These are phyloP conservation scores for Girardia tigrina DNA, from an alignment of 2,888 invertebrate species.

Conservation along the genomic window DNA sequence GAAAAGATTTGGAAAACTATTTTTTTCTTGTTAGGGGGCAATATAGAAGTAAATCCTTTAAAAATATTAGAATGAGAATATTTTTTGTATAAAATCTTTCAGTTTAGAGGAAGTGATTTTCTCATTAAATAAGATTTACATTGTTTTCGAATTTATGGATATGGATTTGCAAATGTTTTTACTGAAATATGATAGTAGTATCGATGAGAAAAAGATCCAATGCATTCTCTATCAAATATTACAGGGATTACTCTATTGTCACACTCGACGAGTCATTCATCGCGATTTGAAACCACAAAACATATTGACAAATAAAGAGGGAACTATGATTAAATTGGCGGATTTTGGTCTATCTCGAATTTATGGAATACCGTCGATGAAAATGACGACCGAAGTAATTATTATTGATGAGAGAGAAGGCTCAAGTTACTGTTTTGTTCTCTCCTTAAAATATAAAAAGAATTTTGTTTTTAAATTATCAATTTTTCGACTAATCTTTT, in stretches of 20 bases:
- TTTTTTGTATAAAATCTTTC: neutral
- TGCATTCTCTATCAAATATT: neutral
- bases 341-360: conserved; percentile 1
- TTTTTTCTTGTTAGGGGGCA: no score
- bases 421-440: no score
- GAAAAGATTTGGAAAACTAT: no score
- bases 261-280: neutral
- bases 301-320: neutral
- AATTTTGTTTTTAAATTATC: no score
- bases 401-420: no score
- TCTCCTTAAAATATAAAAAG: no score
- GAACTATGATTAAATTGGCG: conserved; percentile 12
- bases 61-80: no score
- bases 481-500: no score
- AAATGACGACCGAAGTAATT: neutral
- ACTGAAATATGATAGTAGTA: neutral
- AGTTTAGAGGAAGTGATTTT: neutral
- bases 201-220: neutral
- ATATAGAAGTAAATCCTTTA: no score
- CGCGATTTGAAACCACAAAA: conserved; percentile 17
- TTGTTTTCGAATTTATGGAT: conserved; percentile 15
- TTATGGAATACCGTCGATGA: conserved; percentile 3
- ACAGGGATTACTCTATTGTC: neutral
- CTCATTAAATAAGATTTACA: neutral
- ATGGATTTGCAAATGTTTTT: neutral